These are phyloP conservation scores for Adoxophyes honmai DNA, from an alignment of 1,140 invertebrate species.

Conservation along the genomic window DNA sequence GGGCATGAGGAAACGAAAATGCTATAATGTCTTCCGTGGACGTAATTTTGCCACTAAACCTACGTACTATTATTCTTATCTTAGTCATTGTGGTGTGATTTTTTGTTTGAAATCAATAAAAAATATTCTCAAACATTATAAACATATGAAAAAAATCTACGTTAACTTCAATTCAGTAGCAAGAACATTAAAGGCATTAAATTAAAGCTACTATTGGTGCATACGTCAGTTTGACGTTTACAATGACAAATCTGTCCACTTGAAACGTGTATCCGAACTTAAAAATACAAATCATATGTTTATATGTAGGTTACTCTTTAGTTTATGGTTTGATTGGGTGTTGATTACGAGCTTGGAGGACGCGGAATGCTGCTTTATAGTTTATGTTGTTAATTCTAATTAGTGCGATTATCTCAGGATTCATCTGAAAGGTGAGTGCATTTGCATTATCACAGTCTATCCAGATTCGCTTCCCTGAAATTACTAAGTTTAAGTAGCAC, in stretches of 20 bases:
- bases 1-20: too few species aligned
- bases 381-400: constrained; percentile 56
- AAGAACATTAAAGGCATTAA: too few species aligned
- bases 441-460: background rate
- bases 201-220: too few species aligned
- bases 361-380: constrained; percentile 66
- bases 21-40: too few species aligned
- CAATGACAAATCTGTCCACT: background rate
- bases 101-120: too few species aligned
- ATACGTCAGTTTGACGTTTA: background rate
- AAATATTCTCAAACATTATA: too few species aligned
- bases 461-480: background rate
- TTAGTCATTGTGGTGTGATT: too few species aligned
- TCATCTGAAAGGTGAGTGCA: constrained; percentile 49
- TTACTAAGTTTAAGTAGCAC: background rate
- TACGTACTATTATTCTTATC: too few species aligned
- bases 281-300: constrained; percentile 62
- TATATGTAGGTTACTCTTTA: constrained; percentile 72
- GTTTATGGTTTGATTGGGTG: constrained; percentile 70
- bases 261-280: constrained; percentile 1
- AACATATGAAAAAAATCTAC: too few species aligned
- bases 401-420: constrained; percentile 50
- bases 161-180: too few species aligned
- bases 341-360: constrained; percentile 60
- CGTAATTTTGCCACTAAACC: too few species aligned